A percentile compares a stretch with the other conserved stretches of the same genome.
Conservation (phyloP, 1,140 invertebrate genomes). For the Drosophila melanica region DNA sequence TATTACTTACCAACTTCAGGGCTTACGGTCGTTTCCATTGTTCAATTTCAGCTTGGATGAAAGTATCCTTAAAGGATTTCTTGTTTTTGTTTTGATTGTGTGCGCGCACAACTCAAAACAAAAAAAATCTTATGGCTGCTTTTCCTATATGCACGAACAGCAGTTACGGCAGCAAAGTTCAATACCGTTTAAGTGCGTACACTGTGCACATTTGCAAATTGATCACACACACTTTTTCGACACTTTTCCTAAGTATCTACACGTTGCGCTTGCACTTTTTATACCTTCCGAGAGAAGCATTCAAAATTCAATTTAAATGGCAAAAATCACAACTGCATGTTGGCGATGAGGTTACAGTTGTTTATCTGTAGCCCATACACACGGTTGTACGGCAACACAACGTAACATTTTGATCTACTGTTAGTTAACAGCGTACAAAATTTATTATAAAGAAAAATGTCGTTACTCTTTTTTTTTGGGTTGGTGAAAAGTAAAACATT, state of each 20-base stretch:
- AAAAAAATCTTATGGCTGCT: slow-evolving; percentile 36
- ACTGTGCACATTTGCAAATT: slow-evolving; percentile 9
- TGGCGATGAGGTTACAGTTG: slow-evolving; percentile 47
- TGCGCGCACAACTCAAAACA: slow-evolving; percentile 52
- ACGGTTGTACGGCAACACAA: slow-evolving; percentile 32
- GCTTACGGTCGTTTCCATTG: slow-evolving; percentile 48
- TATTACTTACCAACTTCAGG: slow-evolving; percentile 55
- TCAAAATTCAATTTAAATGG: slow-evolving; percentile 51
- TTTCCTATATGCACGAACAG: slow-evolving; percentile 26
- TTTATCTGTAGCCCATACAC: slow-evolving; percentile 29
- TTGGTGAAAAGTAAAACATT: background rate
- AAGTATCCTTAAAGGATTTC: background rate
- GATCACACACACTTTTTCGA: background rate
- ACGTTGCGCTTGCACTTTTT: slow-evolving; percentile 5
- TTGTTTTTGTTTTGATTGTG: background rate
- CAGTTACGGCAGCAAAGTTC: slow-evolving; percentile 35
- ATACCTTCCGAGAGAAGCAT: slow-evolving; percentile 28
- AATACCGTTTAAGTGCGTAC: slow-evolving; percentile 13
- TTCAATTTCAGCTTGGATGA: background rate
- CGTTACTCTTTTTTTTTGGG: background rate
- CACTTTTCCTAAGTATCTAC: slow-evolving; percentile 4
- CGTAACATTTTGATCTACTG: slow-evolving; percentile 7
- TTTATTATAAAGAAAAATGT: background rate
- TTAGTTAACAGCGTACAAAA: slow-evolving; percentile 3
- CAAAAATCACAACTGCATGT: slow-evolving; percentile 48